Conservation (phyloP, 1,140 invertebrate genomes). For the Batillaria attramentaria region DNA sequence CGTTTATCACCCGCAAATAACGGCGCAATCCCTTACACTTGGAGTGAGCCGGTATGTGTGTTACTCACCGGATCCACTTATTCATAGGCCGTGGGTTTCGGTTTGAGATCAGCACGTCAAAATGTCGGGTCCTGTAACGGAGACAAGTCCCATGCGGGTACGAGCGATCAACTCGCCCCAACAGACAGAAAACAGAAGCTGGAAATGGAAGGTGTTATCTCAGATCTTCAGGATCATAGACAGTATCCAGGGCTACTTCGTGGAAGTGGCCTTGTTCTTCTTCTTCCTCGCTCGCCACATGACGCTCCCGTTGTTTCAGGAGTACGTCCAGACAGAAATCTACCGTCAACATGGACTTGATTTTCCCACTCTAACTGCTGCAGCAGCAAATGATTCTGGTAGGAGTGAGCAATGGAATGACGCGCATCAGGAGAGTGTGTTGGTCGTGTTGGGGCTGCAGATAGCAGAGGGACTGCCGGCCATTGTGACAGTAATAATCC, state of each 20-base stretch:
- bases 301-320: constrained; percentile 66
- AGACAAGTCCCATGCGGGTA: constrained; percentile 11
- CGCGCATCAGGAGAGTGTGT: constrained; percentile 60
- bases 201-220: constrained; percentile 23
- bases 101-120: background rate
- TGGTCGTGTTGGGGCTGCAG: constrained; percentile 60
- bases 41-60: too few species aligned
- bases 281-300: constrained; percentile 67
- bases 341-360: constrained; percentile 55
- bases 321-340: constrained; percentile 62
- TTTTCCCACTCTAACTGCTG: constrained; percentile 34
- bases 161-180: background rate
- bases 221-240: constrained; percentile 40
- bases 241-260: constrained; percentile 57
- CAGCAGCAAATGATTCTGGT: constrained; percentile 28
- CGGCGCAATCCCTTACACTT: too few species aligned
- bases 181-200: background rate
- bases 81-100: background rate
- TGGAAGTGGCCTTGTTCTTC: constrained; percentile 63
- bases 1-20: too few species aligned
- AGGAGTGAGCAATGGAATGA: constrained; percentile 41
- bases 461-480: constrained; percentile 66
- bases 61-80: constrained; percentile 3
- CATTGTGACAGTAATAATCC: constrained; percentile 63
- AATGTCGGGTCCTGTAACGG: constrained; percentile 1